phyloP scores from a whole-genome alignment of 2,113 vertebrate genomes.

The Phaethon lepturus region DNA sequence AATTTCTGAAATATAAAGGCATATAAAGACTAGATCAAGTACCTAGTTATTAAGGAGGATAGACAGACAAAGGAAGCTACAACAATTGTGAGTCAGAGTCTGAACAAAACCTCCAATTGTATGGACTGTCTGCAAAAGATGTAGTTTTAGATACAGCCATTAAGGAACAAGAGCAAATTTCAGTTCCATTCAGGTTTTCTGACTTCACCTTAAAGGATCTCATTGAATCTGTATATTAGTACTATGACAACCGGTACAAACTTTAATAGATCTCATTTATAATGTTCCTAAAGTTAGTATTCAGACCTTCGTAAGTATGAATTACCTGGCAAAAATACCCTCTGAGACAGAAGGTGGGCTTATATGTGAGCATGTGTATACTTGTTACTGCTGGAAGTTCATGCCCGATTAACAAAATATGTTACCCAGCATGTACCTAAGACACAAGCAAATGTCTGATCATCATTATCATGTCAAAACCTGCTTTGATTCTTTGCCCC shows the following conservation, averaged over 20 bases:
- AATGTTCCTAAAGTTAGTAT: not conserved
- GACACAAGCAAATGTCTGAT: fast-evolving
- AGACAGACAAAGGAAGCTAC: not conserved
- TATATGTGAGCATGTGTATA: not conserved
- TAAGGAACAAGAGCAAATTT: not conserved
- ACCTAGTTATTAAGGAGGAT: not conserved
- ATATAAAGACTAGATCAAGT: not conserved
- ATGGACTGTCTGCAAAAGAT: not conserved
- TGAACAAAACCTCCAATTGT: not conserved
- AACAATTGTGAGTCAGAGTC: not conserved
- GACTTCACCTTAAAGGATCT: not conserved
- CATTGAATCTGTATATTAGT: not conserved
- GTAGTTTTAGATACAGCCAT: not conserved
- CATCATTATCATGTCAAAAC: not conserved
- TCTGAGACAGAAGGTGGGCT: not conserved
- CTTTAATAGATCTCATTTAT: not conserved
- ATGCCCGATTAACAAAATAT: not conserved
- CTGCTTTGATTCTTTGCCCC: not conserved
- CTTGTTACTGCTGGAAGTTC: not conserved
- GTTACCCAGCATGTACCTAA: not conserved
- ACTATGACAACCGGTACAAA: not conserved
- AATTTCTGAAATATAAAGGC: not conserved
- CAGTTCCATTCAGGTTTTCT: not conserved
- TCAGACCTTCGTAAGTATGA: not conserved
- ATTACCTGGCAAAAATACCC: not conserved